A percentile compares a stretch with the other conserved stretches of the same genome.
Evolutionary conservation across 2,888 invertebrate species (phyloP).

Genomic region (Macropis europaea): DNA sequence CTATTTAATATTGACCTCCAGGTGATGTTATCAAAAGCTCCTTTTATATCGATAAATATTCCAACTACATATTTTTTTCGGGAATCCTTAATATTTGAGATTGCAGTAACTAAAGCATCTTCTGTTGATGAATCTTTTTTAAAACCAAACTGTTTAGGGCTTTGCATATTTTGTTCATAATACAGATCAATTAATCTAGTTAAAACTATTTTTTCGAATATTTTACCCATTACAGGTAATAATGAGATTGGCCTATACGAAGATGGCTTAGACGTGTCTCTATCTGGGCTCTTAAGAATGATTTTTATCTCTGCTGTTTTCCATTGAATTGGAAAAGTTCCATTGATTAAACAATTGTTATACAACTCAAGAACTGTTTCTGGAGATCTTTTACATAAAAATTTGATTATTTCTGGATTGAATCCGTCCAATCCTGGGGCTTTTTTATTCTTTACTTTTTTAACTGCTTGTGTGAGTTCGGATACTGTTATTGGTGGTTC

Average conservation of each 20-base stretch:
- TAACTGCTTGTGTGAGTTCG: too few species aligned
- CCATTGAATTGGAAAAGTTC: conserved; percentile 60
- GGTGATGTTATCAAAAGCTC: conserved; percentile 72
- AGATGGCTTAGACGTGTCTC: background rate
- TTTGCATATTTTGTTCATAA: conserved; percentile 26
- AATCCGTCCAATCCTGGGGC: too few species aligned
- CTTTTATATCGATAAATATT: too few species aligned
- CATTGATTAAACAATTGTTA: too few species aligned
- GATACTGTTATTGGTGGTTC: too few species aligned
- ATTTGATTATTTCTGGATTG: too few species aligned
- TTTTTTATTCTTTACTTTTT: too few species aligned
- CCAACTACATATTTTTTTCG: conserved; percentile 58
- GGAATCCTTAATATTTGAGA: background rate
- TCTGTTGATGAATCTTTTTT: conserved; percentile 59
- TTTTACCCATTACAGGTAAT: conserved; percentile 65
- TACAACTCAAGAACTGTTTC: background rate
- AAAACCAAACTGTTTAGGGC: conserved; percentile 67
- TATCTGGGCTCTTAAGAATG: background rate
- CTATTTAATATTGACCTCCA: conserved; percentile 58
- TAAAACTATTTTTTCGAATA: conserved; percentile 62
- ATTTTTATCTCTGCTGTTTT: background rate
- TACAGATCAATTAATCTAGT: conserved; percentile 43
- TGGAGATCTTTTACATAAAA: too few species aligned
- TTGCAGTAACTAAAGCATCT: conserved; percentile 45
- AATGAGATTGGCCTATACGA: conserved; percentile 37